Evolutionary conservation across 1,140 invertebrate species (phyloP).

Genomic region (Phocides pigmalion): DNA sequence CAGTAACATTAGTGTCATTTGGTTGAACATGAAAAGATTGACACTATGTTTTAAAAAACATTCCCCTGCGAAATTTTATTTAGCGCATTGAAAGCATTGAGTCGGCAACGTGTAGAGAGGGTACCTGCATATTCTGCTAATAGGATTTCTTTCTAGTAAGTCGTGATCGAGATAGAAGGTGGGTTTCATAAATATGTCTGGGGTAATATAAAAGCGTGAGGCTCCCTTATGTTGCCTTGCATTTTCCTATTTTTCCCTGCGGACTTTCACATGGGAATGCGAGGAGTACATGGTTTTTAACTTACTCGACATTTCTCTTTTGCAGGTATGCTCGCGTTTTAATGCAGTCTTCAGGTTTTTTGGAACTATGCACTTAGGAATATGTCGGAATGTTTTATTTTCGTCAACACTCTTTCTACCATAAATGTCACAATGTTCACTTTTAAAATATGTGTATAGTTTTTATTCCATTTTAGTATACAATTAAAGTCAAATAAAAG

Average conservation of each 20-base stretch:
- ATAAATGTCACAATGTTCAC: not conserved
- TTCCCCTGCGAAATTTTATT: constrained; percentile 40
- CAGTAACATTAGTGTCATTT: constrained; percentile 39
- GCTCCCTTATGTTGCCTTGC: constrained; percentile 58
- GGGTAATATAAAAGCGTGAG: constrained; percentile 54
- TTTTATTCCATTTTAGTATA: no score
- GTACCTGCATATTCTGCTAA: not conserved
- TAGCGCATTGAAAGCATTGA: constrained; percentile 46
- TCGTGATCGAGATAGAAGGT: constrained; percentile 50
- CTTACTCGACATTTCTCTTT: constrained; percentile 63
- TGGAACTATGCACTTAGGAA: constrained; percentile 24
- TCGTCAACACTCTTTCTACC: constrained; percentile 7
- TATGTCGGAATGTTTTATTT: constrained; percentile 15
- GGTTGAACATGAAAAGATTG: constrained; percentile 50
- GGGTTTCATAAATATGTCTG: constrained; percentile 52
- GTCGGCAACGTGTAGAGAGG: constrained; percentile 28
- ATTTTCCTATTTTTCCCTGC: constrained; percentile 54
- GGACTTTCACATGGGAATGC: constrained; percentile 58
- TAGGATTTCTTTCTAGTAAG: constrained; percentile 14
- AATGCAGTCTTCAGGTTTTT: constrained; percentile 54
- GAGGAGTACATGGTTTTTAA: constrained; percentile 76
- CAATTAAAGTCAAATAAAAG: no score
- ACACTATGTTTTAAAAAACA: constrained; percentile 47
- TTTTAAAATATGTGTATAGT: no score
- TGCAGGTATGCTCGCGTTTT: constrained; percentile 65